Percentiles rank a stretch among this genome's conserved stretches.
Evolutionary conservation across 2,113 vertebrate species (phyloP).

Genomic region (Siphamia tubifer): DNA sequence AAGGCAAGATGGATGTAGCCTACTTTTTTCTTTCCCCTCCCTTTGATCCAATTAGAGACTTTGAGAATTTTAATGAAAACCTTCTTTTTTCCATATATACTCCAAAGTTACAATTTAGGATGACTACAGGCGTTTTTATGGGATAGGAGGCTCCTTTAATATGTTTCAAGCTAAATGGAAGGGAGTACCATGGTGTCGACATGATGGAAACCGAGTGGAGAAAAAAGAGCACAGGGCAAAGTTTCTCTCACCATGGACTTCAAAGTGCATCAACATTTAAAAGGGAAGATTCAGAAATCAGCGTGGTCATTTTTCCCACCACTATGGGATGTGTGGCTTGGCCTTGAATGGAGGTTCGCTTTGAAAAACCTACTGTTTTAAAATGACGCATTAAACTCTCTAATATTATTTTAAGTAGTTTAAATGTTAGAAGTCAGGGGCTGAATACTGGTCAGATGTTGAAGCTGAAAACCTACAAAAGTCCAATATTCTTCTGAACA

Average conservation of each 20-base stretch:
- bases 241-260: conserved; percentile 25
- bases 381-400: conserved; percentile 19
- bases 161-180: conserved; percentile 12
- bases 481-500: background rate
- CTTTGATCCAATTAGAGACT: background rate
- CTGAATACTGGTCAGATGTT: no score
- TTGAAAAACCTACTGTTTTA: conserved; percentile 7
- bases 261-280: conserved; percentile 14
- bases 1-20: conserved; percentile 1
- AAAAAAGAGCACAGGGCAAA: conserved; percentile 17
- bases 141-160: conserved; percentile 27
- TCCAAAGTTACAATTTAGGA: conserved; percentile 24
- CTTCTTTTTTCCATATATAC: conserved; percentile 4
- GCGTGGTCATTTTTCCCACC: conserved; percentile 20
- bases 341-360: conserved; percentile 1
- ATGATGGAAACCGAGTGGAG: conserved; percentile 19
- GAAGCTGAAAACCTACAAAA: no score
- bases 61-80: conserved; percentile 5
- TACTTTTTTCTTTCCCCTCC: conserved; percentile 1
- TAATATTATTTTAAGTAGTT: conserved; percentile 28
- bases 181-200: conserved; percentile 25
- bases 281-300: conserved; percentile 15
- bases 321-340: conserved; percentile 43
- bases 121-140: conserved; percentile 22
- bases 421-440: background rate